Conservation (phyloP, 2,888 invertebrate genomes). For the Caenorhabditis becei region DNA sequence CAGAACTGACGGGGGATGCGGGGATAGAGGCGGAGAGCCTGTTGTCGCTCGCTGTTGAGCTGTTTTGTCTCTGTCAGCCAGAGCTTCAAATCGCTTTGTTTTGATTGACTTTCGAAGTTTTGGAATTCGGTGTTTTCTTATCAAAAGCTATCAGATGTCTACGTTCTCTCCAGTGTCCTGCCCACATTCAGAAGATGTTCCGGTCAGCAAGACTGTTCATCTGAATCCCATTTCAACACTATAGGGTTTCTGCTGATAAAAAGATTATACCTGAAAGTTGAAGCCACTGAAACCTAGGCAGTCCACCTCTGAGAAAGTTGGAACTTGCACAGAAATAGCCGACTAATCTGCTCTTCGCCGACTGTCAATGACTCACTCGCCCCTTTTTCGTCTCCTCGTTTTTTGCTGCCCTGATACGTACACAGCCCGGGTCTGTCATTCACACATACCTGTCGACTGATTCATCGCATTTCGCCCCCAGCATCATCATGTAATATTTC, state of each 20-base stretch:
- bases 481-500: slow-evolving; percentile 42
- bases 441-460: slow-evolving; percentile 59
- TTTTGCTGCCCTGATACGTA: slow-evolving; percentile 43
- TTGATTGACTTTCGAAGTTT: neutral
- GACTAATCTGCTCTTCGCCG: slow-evolving; percentile 19
- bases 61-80: slow-evolving; percentile 7
- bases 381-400: no score
- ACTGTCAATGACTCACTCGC: slow-evolving; percentile 41
- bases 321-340: slow-evolving; percentile 1
- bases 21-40: slow-evolving; percentile 6
- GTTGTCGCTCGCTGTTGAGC: slow-evolving; percentile 2
- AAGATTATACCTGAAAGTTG: no score
- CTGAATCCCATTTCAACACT: no score
- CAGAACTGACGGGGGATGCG: neutral
- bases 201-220: no score
- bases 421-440: slow-evolving; percentile 35
- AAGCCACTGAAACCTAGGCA: no score
- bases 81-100: neutral
- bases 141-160: neutral
- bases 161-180: no score
- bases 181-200: no score
- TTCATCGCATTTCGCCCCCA: slow-evolving; percentile 47
- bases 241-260: no score
- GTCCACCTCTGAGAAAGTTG: neutral
- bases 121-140: no score